These are phyloP conservation scores for Psilopsiagon aurifrons DNA, from an alignment of 2,113 vertebrate species.

Conservation along the genomic window DNA sequence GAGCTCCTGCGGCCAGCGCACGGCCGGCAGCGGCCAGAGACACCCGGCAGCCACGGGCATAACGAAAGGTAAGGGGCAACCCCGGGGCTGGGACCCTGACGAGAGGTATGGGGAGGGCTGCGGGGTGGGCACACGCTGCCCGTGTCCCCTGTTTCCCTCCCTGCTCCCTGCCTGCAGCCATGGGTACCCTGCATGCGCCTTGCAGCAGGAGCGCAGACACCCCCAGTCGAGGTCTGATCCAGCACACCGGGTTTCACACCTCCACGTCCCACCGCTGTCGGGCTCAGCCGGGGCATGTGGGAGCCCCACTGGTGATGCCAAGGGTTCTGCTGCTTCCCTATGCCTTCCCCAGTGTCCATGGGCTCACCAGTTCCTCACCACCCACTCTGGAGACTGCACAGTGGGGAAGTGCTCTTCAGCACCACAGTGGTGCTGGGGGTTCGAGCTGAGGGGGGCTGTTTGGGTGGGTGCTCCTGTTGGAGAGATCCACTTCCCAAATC, in stretches of 20 bases:
- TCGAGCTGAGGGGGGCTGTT: fast-evolving
- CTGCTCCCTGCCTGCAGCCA: fast-evolving
- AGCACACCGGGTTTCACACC: fast-evolving
- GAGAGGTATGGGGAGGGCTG: background rate
- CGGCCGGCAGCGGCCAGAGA: conserved; percentile 12
- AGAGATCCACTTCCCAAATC: background rate
- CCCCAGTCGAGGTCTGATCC: fast-evolving
- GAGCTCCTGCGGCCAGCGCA: conserved; percentile 58
- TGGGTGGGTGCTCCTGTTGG: fast-evolving
- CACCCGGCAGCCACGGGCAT: background rate
- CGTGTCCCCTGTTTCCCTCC: background rate
- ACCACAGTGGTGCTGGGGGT: fast-evolving
- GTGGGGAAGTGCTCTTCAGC: background rate
- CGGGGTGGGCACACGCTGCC: fast-evolving
- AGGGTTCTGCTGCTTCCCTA: fast-evolving
- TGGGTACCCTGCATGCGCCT: fast-evolving
- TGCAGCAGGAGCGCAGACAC: background rate
- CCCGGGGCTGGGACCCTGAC: fast-evolving
- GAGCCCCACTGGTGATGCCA: fast-evolving
- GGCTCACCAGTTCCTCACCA: background rate
- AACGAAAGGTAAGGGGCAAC: background rate
- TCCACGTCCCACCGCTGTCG: fast-evolving
- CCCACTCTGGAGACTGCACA: fast-evolving
- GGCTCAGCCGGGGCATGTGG: fast-evolving
- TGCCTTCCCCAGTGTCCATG: fast-evolving